phyloP scores from a whole-genome alignment of 1,140 invertebrate genomes.

The Sycobia sp. region DNA sequence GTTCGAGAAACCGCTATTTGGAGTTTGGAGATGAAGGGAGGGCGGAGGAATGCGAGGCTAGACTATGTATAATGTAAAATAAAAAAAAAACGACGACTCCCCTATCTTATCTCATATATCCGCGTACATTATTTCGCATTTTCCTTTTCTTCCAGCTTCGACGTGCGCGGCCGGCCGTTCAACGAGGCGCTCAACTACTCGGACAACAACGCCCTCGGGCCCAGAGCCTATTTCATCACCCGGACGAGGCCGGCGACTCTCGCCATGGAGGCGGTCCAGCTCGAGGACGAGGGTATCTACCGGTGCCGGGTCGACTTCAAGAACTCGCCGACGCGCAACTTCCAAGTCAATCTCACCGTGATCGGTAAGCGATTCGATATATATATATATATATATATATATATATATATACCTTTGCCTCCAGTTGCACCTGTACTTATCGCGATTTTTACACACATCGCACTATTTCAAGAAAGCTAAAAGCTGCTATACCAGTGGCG shows the following conservation, averaged over 20 bases:
- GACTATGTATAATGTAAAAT: too few species aligned
- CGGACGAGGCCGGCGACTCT: constrained; percentile 76
- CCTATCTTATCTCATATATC: too few species aligned
- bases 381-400: too few species aligned
- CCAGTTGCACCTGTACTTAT: constrained; percentile 38
- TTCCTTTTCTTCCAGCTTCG: constrained; percentile 71
- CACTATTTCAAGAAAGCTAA: too few species aligned
- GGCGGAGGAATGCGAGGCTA: too few species aligned
- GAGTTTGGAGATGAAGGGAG: too few species aligned
- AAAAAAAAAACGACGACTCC: too few species aligned
- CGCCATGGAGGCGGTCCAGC: constrained; percentile 78
- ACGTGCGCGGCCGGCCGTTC: constrained; percentile 77
- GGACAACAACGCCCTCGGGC: constrained; percentile 75
- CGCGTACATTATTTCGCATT: too few species aligned
- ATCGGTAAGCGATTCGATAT: too few species aligned
- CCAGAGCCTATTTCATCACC: constrained; percentile 79
- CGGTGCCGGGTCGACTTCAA: constrained; percentile 88
- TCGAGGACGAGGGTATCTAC: constrained; percentile 84
- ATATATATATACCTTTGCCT: too few species aligned
- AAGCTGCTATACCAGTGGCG: too few species aligned
- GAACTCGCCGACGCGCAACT: constrained; percentile 87
- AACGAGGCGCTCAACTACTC: constrained; percentile 80
- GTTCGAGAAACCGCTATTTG: too few species aligned
- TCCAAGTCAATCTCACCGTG: constrained; percentile 86
- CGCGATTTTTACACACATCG: neutral